phyloP scores from a whole-genome alignment of 2,888 invertebrate species.

The Brachyopa scutellaris region DNA sequence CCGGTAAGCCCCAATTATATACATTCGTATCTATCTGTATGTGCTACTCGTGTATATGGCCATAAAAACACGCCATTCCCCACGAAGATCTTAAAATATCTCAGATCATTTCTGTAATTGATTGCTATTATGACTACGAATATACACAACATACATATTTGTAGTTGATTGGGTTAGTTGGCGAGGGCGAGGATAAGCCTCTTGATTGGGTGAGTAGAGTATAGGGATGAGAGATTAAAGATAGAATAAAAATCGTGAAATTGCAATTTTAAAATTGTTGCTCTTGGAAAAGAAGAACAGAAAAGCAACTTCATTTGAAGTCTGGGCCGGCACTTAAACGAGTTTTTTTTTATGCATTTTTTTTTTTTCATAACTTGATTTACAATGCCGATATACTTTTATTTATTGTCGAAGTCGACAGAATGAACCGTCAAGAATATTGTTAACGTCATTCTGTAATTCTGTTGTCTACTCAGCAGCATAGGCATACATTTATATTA shows the following conservation, averaged over 20 bases:
- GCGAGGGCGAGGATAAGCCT: slow-evolving; percentile 36
- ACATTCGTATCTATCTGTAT: not conserved
- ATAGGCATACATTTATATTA: too few relatives aligned
- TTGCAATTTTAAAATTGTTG: slow-evolving; percentile 44
- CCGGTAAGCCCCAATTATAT: slow-evolving; percentile 30
- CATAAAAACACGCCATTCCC: slow-evolving; percentile 3
- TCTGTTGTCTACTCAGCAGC: not conserved
- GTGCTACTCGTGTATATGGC: slow-evolving; percentile 16
- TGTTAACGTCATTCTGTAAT: not conserved
- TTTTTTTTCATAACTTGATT: slow-evolving; percentile 34
- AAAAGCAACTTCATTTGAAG: not conserved
- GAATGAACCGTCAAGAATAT: slow-evolving; percentile 1
- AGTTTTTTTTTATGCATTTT: too few relatives aligned
- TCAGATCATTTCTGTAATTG: slow-evolving; percentile 51
- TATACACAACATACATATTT: not conserved
- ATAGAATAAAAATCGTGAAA: slow-evolving; percentile 39
- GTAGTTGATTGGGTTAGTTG: slow-evolving; percentile 33
- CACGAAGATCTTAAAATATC: slow-evolving; percentile 49
- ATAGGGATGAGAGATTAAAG: slow-evolving; percentile 34
- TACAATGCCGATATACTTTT: slow-evolving; percentile 10
- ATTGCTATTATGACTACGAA: slow-evolving; percentile 43
- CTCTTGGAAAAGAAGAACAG: not conserved
- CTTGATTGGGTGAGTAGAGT: slow-evolving; percentile 32
- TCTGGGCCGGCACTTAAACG: not conserved
- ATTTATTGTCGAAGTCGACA: slow-evolving; percentile 5